Evolutionary conservation across 1,140 invertebrate species (phyloP).

Genomic region (Brachionus paranguensis): DNA sequence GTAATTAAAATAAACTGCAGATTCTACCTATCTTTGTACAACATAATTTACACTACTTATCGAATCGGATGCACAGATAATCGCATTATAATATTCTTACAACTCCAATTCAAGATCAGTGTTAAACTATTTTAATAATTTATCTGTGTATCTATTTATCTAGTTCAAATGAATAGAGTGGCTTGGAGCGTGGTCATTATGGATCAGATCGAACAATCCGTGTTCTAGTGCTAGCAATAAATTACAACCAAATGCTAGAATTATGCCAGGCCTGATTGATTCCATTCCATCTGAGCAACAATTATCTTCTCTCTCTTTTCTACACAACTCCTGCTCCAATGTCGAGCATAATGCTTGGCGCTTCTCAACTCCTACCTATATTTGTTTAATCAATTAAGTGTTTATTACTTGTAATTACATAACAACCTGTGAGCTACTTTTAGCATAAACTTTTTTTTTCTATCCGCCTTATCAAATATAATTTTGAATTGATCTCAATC

Average conservation of each 20-base stretch:
- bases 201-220: constrained; percentile 12
- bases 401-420: neutral
- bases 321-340: neutral
- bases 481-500: neutral
- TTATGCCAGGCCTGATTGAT: neutral
- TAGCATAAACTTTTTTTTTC: neutral
- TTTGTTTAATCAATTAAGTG: neutral
- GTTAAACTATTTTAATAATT: neutral
- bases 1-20: neutral
- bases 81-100: neutral
- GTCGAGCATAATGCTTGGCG: neutral
- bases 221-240: neutral
- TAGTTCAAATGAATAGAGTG: neutral
- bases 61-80: neutral
- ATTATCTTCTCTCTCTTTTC: neutral
- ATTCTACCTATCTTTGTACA: neutral
- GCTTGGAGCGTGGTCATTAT: neutral
- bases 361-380: neutral
- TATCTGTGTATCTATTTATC: neutral
- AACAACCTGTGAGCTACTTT: neutral
- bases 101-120: neutral
- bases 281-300: neutral
- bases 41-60: neutral
- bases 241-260: constrained; percentile 9
- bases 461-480: neutral